phyloP scores from a whole-genome alignment of 2,888 invertebrate species.

The Sinodicranocentrus sp. region DNA sequence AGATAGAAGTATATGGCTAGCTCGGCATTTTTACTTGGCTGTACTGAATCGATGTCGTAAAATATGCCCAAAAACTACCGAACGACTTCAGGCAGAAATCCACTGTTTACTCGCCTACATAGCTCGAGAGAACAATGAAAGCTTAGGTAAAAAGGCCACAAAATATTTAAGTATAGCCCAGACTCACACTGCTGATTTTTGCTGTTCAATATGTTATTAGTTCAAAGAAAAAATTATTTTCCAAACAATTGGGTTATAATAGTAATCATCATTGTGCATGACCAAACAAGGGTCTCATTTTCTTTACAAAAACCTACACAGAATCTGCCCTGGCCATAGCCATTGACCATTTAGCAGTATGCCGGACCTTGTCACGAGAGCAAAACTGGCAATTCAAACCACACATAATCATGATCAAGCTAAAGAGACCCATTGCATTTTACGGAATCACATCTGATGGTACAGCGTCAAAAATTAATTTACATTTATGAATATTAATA shows the following conservation, averaged over 20 bases:
- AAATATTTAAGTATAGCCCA: not conserved
- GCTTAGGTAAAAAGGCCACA: constrained; percentile 53
- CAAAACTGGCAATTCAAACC: constrained; percentile 71
- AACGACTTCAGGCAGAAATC: constrained; percentile 69
- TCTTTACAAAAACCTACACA: not conserved
- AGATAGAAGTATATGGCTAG: constrained; percentile 47
- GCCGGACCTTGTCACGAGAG: constrained; percentile 68
- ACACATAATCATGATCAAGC: constrained; percentile 62
- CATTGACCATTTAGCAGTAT: constrained; percentile 68
- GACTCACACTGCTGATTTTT: not conserved
- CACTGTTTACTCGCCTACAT: constrained; percentile 72
- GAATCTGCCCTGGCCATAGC: constrained; percentile 66
- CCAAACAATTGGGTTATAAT: not conserved
- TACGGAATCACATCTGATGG: constrained; percentile 70
- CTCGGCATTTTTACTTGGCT: constrained; percentile 65
- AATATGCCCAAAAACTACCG: constrained; percentile 54
- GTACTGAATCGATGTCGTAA: constrained; percentile 50
- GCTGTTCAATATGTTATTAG: not conserved
- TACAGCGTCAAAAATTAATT: not conserved
- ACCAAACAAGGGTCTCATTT: not conserved
- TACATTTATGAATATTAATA: constrained; percentile 18
- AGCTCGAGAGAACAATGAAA: constrained; percentile 65
- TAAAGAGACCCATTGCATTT: constrained; percentile 70
- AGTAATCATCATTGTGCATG: not conserved
- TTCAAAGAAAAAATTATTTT: constrained; percentile 29